phyloP scores from a whole-genome alignment of 2,888 invertebrate genomes.

The Candidula unifasciata region DNA sequence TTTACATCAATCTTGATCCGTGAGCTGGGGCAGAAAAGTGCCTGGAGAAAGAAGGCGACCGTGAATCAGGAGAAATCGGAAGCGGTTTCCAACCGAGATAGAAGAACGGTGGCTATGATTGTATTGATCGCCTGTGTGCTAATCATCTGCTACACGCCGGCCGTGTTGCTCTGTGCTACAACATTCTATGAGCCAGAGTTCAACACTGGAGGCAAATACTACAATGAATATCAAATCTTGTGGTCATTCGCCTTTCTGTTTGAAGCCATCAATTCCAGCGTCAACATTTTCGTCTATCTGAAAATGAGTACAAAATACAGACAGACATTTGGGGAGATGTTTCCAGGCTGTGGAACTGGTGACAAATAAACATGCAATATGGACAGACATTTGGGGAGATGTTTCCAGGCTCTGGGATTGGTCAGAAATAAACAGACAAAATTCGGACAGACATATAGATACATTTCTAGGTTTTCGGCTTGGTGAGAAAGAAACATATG shows the following conservation, averaged over 20 bases:
- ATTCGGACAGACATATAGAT: not conserved
- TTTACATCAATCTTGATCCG: not conserved
- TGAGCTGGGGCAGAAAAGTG: not conserved
- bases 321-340: not conserved
- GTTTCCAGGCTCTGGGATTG: not conserved
- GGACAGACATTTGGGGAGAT: not conserved
- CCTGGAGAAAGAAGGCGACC: not conserved
- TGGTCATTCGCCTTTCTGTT: not conserved
- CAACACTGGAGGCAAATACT: not conserved
- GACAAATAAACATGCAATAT: not conserved
- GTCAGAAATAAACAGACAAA: not conserved
- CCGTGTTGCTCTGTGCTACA: not conserved
- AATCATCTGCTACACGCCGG: not conserved
- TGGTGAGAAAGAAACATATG: too few species aligned
- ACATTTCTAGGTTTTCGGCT: not conserved
- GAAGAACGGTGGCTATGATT: not conserved
- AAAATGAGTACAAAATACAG: constrained; percentile 1
- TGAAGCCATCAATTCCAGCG: not conserved
- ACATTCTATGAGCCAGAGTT: not conserved
- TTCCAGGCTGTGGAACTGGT: not conserved
- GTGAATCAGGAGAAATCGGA: not conserved
- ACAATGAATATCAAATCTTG: not conserved
- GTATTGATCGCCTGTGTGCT: not conserved
- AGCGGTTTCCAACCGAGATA: not conserved
- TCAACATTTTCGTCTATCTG: constrained; percentile 9